Evolutionary conservation across 1,140 invertebrate species (phyloP).

Genomic region (Calosoma granatense): DNA sequence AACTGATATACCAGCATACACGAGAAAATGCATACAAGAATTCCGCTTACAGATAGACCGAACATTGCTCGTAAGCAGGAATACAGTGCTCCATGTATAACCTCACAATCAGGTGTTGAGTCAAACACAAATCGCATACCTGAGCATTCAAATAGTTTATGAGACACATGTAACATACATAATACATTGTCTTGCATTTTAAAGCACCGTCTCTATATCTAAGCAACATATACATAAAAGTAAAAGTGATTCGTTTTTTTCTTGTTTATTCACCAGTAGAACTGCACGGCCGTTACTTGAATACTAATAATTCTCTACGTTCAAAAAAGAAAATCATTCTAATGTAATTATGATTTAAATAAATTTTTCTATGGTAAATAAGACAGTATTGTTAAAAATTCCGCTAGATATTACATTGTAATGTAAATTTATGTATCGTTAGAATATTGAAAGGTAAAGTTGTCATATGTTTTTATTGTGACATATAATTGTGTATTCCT

Average conservation of each 20-base stretch:
- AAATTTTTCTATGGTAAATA: background rate
- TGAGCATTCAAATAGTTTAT: slow-evolving; percentile 20
- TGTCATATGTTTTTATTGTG: background rate
- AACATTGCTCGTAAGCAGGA: slow-evolving; percentile 79
- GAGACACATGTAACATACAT: background rate
- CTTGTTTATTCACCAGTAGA: too few relatives aligned
- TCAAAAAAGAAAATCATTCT: background rate
- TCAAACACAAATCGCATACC: slow-evolving; percentile 63
- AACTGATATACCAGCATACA: slow-evolving; percentile 86
- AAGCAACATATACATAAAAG: background rate
- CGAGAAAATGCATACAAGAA: slow-evolving; percentile 81
- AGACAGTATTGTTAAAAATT: background rate
- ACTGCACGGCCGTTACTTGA: too few relatives aligned
- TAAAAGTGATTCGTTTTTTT: background rate
- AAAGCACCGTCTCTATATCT: background rate
- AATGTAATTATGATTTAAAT: background rate
- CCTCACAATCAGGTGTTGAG: slow-evolving; percentile 73
- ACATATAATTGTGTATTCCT: too few relatives aligned
- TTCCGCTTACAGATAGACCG: slow-evolving; percentile 77
- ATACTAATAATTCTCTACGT: too few relatives aligned
- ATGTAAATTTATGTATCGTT: background rate
- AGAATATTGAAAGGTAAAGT: background rate
- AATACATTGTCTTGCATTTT: background rate
- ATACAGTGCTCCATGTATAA: slow-evolving; percentile 76
- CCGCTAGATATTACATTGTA: background rate